phyloP scores from a whole-genome alignment of 2,888 invertebrate species.

The Peribatodes rhomboidaria region DNA sequence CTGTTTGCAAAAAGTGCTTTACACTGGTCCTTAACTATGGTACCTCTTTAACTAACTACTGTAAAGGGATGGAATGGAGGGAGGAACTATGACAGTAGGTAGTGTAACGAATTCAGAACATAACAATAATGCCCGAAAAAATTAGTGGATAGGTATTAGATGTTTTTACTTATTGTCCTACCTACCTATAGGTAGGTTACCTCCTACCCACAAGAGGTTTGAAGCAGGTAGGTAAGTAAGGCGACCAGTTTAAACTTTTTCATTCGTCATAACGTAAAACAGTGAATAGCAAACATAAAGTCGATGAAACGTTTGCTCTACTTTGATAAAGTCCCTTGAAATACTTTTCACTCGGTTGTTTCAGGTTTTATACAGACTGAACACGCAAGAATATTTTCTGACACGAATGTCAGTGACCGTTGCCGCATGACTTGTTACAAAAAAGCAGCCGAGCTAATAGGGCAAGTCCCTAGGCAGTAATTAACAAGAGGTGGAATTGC shows the following conservation, averaged over 20 bases:
- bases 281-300: conserved; percentile 41
- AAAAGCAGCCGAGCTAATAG: conserved; percentile 26
- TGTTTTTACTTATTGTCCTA: too few relatives aligned
- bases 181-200: too few relatives aligned
- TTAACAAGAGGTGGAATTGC: conserved; percentile 18
- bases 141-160: too few relatives aligned
- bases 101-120: too few relatives aligned
- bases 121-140: too few relatives aligned
- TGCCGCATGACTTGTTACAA: conserved; percentile 19
- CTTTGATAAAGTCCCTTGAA: conserved; percentile 63
- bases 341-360: conserved; percentile 61
- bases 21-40: too few relatives aligned
- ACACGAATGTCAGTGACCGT: conserved; percentile 57
- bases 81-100: too few relatives aligned
- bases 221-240: not conserved
- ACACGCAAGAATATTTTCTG: conserved; percentile 65
- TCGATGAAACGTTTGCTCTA: conserved; percentile 57
- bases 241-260: conserved; percentile 15
- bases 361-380: conserved; percentile 59
- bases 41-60: too few relatives aligned
- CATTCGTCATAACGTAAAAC: conserved; percentile 33
- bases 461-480: conserved; percentile 29
- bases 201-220: not conserved
- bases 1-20: too few relatives aligned
- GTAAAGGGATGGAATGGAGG: too few relatives aligned